Evolutionary conservation across 2,888 invertebrate genomes (phyloP).

Genomic region (Octodonta nipae): DNA sequence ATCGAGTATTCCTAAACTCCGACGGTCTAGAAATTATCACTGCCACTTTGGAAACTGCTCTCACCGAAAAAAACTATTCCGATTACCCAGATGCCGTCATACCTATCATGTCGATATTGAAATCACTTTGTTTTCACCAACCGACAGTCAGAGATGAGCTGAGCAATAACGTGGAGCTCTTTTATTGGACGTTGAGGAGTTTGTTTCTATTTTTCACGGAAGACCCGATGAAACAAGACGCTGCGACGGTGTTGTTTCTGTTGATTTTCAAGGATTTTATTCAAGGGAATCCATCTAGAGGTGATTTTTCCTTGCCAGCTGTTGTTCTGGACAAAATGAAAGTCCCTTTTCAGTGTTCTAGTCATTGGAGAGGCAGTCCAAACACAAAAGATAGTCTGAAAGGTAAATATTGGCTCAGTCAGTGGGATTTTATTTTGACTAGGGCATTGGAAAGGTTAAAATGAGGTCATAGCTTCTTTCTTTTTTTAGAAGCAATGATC

Average conservation of each 20-base stretch:
- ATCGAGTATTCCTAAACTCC: slow-evolving; percentile 45
- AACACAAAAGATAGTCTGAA: slow-evolving; percentile 28
- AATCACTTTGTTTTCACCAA: slow-evolving; percentile 40
- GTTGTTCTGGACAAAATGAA: slow-evolving; percentile 33
- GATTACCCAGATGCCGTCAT: slow-evolving; percentile 42
- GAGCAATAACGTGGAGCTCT: slow-evolving; percentile 36
- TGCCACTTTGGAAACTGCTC: slow-evolving; percentile 36
- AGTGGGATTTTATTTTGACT: background rate
- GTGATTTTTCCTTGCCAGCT: slow-evolving; percentile 37
- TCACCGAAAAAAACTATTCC: slow-evolving; percentile 35
- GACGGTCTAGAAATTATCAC: slow-evolving; percentile 42
- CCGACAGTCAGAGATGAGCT: slow-evolving; percentile 44
- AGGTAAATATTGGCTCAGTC: slow-evolving; percentile 14
- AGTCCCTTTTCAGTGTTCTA: slow-evolving; percentile 38
- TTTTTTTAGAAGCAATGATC: slow-evolving; percentile 15
- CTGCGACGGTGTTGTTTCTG: slow-evolving; percentile 38
- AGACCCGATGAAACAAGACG: slow-evolving; percentile 38
- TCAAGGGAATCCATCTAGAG: slow-evolving; percentile 27
- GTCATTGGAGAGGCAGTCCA: slow-evolving; percentile 38
- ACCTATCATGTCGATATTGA: slow-evolving; percentile 37
- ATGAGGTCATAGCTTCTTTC: slow-evolving; percentile 1
- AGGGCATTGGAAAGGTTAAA: background rate
- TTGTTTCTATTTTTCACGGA: slow-evolving; percentile 43
- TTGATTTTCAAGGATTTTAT: slow-evolving; percentile 39
- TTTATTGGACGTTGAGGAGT: slow-evolving; percentile 39